Evolutionary conservation across 2,888 invertebrate species (phyloP).

Genomic region (Meteorus colon): DNA sequence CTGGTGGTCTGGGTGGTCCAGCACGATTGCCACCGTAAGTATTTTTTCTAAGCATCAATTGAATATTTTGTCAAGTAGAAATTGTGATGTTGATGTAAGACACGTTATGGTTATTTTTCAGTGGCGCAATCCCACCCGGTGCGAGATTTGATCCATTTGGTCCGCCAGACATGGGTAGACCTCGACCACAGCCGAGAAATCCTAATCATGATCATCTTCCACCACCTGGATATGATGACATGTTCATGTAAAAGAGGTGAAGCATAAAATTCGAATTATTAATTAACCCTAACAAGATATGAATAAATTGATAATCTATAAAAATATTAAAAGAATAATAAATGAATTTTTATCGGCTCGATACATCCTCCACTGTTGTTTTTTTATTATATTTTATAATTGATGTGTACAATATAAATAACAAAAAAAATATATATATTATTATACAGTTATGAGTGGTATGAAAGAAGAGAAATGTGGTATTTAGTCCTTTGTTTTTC

Average conservation of each 20-base stretch:
- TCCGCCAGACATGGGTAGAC: slow-evolving; percentile 75
- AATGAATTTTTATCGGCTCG: background rate
- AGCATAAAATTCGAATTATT: background rate
- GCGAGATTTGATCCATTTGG: slow-evolving; percentile 91
- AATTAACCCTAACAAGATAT: background rate
- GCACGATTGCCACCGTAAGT: slow-evolving; percentile 77
- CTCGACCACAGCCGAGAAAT: slow-evolving; percentile 59
- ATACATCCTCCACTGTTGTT: slow-evolving; percentile 17
- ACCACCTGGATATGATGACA: slow-evolving; percentile 84
- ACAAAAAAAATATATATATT: slow-evolving; percentile 24
- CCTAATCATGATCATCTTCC: slow-evolving; percentile 85
- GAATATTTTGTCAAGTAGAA: slow-evolving; percentile 4
- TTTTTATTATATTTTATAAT: slow-evolving; percentile 59
- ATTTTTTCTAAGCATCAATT: background rate
- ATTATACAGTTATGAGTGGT: slow-evolving; percentile 2
- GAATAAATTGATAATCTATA: slow-evolving; percentile 20
- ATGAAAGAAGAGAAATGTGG: background rate
- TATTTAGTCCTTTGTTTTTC: background rate
- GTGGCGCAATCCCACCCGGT: slow-evolving; percentile 83
- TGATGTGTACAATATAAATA: slow-evolving; percentile 58
- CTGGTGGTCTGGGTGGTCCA: slow-evolving; percentile 76
- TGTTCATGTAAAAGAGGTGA: slow-evolving; percentile 79
- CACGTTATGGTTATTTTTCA: slow-evolving; percentile 63
- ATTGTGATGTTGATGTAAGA: background rate
- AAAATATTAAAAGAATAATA: background rate